These are phyloP conservation scores for Conomelus anceps DNA, from an alignment of 2,888 invertebrate species.

Conservation along the genomic window DNA sequence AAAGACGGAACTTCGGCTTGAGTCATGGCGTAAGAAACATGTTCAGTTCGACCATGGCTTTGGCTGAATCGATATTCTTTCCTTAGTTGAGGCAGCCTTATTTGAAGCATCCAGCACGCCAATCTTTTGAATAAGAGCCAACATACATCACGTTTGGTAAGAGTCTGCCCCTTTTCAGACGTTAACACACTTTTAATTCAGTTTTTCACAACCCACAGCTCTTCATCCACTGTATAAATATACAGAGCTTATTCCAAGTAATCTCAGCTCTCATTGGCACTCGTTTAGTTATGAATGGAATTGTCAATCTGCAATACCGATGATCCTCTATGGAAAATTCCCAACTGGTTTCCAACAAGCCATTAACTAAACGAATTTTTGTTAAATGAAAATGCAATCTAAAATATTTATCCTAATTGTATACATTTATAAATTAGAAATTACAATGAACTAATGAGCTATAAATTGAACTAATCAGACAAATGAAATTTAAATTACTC, in stretches of 20 bases:
- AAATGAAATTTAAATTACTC: too few species aligned
- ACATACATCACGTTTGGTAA: not conserved
- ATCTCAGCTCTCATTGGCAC: not conserved
- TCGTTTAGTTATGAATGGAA: too few species aligned
- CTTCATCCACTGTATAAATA: not conserved
- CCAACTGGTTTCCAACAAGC: too few species aligned
- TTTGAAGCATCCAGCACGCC: not conserved
- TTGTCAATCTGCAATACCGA: too few species aligned
- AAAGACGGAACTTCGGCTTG: not conserved
- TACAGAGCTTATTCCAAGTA: not conserved
- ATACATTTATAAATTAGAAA: too few species aligned
- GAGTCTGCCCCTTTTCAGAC: not conserved
- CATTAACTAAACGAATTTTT: too few species aligned
- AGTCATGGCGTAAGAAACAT: not conserved
- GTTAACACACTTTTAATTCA: not conserved
- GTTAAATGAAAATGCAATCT: too few species aligned
- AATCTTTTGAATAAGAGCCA: not conserved
- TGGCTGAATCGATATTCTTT: not conserved
- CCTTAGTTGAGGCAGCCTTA: not conserved
- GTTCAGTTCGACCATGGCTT: not conserved
- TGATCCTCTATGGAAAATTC: too few species aligned
- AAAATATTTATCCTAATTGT: too few species aligned
- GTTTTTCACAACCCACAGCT: not conserved
- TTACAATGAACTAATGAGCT: too few species aligned
- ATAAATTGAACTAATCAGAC: too few species aligned